phyloP scores from a whole-genome alignment of 2,888 invertebrate genomes.

The Homarus gammarus region DNA sequence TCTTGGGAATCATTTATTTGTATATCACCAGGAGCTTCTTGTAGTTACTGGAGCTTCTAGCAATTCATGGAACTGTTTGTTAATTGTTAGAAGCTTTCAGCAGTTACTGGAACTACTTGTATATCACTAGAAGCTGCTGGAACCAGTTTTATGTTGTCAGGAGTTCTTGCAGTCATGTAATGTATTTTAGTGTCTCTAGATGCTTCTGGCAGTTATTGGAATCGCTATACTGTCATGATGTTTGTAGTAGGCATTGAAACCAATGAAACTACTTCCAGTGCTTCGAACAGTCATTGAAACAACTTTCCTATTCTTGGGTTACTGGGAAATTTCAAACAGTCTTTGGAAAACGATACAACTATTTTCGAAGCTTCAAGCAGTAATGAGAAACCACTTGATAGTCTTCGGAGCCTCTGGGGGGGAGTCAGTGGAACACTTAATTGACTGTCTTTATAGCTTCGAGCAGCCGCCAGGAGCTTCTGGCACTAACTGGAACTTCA shows the following conservation, averaged over 20 bases:
- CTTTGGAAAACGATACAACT: not conserved
- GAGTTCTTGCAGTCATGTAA: slow-evolving; percentile 1
- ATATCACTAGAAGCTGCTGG: slow-evolving; percentile 16
- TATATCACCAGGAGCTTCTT: slow-evolving; percentile 49
- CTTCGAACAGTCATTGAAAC: slow-evolving; percentile 3
- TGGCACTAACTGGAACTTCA: slow-evolving; percentile 45
- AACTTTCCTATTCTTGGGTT: not conserved
- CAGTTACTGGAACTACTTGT: slow-evolving; percentile 1
- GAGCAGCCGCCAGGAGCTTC: slow-evolving; percentile 47
- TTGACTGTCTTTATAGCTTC: slow-evolving; percentile 31
- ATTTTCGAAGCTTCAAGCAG: slow-evolving; percentile 8
- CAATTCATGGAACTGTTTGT: slow-evolving; percentile 9
- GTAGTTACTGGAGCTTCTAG: slow-evolving; percentile 43
- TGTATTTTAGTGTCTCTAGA: too few relatives aligned
- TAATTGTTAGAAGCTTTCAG: slow-evolving; percentile 28
- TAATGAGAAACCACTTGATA: not conserved
- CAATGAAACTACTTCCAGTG: not conserved
- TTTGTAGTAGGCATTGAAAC: too few relatives aligned
- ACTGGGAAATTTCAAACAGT: not conserved
- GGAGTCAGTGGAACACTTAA: not conserved
- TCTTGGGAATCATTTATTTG: slow-evolving; percentile 30
- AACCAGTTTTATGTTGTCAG: slow-evolving; percentile 5
- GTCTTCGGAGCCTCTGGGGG: not conserved
- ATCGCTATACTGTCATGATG: too few relatives aligned
- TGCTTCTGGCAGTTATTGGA: not conserved